phyloP scores from a whole-genome alignment of 2,113 vertebrate genomes.

The Eudyptes chrysolophus region DNA sequence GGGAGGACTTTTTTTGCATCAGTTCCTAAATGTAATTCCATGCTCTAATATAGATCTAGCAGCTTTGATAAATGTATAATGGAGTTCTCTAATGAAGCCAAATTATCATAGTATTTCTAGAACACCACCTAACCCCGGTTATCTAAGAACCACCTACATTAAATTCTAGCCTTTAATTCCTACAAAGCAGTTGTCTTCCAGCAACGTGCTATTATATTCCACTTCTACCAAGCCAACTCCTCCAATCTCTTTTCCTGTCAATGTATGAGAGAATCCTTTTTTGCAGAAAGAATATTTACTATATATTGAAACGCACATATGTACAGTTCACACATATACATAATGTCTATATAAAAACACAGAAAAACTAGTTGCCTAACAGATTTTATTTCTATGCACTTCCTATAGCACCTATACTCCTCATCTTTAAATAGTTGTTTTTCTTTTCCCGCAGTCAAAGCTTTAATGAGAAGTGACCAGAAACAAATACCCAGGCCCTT shows the following conservation, averaged over 20 bases:
- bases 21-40: not conserved
- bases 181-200: not conserved
- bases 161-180: constrained; percentile 18
- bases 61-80: not conserved
- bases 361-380: constrained; percentile 15
- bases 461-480: constrained; percentile 75
- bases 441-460: constrained; percentile 49
- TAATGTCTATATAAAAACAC: not conserved
- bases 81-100: not conserved
- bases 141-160: constrained; percentile 33
- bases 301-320: not conserved
- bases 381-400: constrained; percentile 34
- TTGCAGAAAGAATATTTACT: not conserved
- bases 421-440: constrained; percentile 50
- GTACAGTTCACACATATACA: not conserved
- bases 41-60: not conserved
- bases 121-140: not conserved
- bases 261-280: not conserved
- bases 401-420: constrained; percentile 1
- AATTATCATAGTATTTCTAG: not conserved
- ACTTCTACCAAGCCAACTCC: not conserved
- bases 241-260: not conserved
- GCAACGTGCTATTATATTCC: not conserved
- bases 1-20: not conserved
- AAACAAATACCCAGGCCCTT: constrained; percentile 59